A percentile compares a stretch with the other conserved stretches of the same genome.
phyloP scores from a whole-genome alignment of 1,140 invertebrate genomes.

The Bombus turneri region DNA sequence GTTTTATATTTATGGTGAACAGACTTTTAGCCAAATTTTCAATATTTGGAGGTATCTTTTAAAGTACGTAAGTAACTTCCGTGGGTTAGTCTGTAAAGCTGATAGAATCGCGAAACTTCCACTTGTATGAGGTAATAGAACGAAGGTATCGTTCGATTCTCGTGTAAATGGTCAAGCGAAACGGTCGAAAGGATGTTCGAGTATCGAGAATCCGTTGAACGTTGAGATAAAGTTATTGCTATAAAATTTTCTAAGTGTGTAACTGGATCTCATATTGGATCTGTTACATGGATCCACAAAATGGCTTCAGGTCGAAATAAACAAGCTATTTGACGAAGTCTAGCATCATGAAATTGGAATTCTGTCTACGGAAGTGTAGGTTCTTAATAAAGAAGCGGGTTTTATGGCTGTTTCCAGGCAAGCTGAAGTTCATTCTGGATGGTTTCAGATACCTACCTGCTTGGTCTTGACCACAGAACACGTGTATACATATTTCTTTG shows the following conservation, averaged over 20 bases:
- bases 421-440: background rate
- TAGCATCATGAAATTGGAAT: conserved; percentile 34
- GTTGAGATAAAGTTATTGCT: conserved; percentile 26
- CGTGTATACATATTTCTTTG: background rate
- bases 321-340: background rate
- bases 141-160: too few relatives aligned
- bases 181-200: background rate
- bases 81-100: too few relatives aligned
- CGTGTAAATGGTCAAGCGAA: too few relatives aligned
- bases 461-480: background rate
- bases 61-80: background rate
- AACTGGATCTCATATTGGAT: conserved; percentile 23
- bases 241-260: background rate
- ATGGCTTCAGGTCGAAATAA: conserved; percentile 1
- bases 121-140: too few relatives aligned
- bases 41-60: background rate
- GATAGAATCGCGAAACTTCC: too few relatives aligned
- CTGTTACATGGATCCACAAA: conserved; percentile 8
- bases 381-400: conserved; percentile 30
- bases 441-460: background rate
- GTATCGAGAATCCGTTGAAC: background rate
- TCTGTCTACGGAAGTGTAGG: background rate
- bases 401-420: conserved; percentile 3
- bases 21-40: background rate
- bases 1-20: too few relatives aligned